phyloP scores from a whole-genome alignment of 2,113 vertebrate species.

The Calyptomena viridis region DNA sequence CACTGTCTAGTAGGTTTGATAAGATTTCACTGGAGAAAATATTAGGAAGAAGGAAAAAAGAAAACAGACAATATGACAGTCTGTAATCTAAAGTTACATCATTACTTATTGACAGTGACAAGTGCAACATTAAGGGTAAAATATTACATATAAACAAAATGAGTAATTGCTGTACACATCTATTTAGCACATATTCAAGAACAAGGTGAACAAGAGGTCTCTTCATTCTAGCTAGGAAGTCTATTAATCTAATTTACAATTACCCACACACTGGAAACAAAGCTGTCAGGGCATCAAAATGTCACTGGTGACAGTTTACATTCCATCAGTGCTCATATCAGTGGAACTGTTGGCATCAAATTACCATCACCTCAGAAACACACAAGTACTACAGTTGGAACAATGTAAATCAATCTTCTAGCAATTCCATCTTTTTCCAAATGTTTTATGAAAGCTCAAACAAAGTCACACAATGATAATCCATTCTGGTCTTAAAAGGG shows the following conservation, averaged over 20 bases:
- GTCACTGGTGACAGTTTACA: slow-evolving; percentile 42
- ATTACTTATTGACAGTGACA: neutral
- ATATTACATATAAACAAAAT: neutral
- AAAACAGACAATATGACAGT: neutral
- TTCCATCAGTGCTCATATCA: neutral
- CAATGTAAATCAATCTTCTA: neutral
- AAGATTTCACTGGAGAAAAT: neutral
- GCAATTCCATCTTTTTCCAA: neutral
- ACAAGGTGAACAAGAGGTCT: slow-evolving; percentile 11
- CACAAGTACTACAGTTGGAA: neutral
- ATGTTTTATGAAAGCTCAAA: neutral
- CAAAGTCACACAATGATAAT: neutral
- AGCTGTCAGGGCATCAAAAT: slow-evolving; percentile 18
- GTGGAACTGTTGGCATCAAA: neutral
- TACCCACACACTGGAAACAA: slow-evolving; percentile 24
- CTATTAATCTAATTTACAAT: slow-evolving; percentile 56
- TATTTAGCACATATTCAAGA: slow-evolving; percentile 7
- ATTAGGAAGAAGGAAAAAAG: no score
- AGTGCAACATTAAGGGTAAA: neutral
- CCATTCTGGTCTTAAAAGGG: neutral
- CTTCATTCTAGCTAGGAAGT: neutral
- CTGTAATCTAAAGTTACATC: neutral
- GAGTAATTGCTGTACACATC: neutral
- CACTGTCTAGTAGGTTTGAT: neutral
- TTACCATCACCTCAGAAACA: neutral